phyloP scores from a whole-genome alignment of 2,888 invertebrate species.

The Drosophila gaucha region DNA sequence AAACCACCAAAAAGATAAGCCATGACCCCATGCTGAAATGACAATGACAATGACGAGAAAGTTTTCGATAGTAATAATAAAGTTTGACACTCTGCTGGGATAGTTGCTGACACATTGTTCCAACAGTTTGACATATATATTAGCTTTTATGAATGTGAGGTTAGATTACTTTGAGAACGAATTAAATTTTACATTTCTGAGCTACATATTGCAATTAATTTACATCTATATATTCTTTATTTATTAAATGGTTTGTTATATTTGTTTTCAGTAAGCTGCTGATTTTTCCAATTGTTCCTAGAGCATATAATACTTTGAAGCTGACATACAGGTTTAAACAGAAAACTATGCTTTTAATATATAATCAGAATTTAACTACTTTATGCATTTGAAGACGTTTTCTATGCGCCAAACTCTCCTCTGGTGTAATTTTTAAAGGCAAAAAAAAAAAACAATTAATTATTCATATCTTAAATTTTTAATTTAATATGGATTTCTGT shows the following conservation, averaged over 20 bases:
- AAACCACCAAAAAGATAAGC: slow-evolving; percentile 2
- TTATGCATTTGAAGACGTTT: too few species aligned
- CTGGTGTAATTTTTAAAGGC: neutral
- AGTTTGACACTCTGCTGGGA: neutral
- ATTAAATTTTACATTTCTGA: neutral
- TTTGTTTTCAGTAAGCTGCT: too few species aligned
- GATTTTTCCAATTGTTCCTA: too few species aligned
- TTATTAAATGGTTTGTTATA: too few species aligned
- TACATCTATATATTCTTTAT: too few species aligned
- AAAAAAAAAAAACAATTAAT: too few species aligned
- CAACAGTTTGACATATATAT: neutral
- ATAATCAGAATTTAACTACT: too few species aligned
- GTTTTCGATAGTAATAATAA: neutral
- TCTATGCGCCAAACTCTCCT: too few species aligned
- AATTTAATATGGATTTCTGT: slow-evolving; percentile 6
- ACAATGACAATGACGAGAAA: slow-evolving; percentile 1
- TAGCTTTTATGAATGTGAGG: neutral
- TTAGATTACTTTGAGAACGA: neutral
- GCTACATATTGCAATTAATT: too few species aligned
- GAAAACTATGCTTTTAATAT: too few species aligned
- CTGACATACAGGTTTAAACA: too few species aligned
- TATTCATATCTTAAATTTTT: neutral
- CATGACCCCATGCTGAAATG: slow-evolving; percentile 3
- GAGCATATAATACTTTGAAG: too few species aligned
- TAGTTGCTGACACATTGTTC: slow-evolving; percentile 6